Evolutionary conservation across 2,888 invertebrate genomes (phyloP).

Genomic region (Lordiphosa andalusiaca): DNA sequence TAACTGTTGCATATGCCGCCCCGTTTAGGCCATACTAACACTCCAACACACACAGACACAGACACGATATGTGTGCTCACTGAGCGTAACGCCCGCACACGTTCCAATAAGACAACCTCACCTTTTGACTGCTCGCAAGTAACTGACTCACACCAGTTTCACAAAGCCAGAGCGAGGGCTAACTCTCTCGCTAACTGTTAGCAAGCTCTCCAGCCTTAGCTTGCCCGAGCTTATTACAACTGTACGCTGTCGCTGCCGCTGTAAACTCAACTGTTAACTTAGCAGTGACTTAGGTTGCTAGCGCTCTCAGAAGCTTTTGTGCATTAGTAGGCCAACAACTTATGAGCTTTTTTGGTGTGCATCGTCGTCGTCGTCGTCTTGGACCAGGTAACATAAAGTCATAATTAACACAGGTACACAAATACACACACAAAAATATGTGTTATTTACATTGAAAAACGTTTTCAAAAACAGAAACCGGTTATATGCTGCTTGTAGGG

Average conservation of each 20-base stretch:
- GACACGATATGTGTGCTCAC: conserved; percentile 22
- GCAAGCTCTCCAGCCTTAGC: conserved; percentile 1
- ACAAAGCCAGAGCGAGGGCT: conserved; percentile 11
- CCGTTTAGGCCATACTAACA: conserved; percentile 65
- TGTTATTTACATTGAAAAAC: conserved; percentile 52
- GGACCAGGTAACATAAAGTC: conserved; percentile 46
- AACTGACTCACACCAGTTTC: conserved; percentile 54
- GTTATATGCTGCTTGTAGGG: conserved; percentile 40
- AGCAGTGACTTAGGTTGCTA: neutral
- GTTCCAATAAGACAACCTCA: conserved; percentile 51
- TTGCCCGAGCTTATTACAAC: conserved; percentile 2
- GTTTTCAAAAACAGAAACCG: conserved; percentile 36
- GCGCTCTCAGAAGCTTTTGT: conserved; percentile 8
- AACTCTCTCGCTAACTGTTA: neutral
- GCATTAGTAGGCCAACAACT: conserved; percentile 73
- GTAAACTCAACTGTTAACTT: conserved; percentile 7
- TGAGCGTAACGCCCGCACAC: conserved; percentile 21
- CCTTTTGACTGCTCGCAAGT: conserved; percentile 63
- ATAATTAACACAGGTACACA: conserved; percentile 49
- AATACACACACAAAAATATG: conserved; percentile 9
- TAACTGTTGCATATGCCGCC: conserved; percentile 65
- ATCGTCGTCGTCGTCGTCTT: conserved; percentile 39
- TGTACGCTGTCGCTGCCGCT: conserved; percentile 5
- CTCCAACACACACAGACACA: conserved; percentile 23
- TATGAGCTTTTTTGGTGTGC: conserved; percentile 40